Percentiles rank a stretch among this genome's conserved stretches.
Conservation (phyloP, 2,113 vertebrate genomes). For the Chaetodon auriga region DNA sequence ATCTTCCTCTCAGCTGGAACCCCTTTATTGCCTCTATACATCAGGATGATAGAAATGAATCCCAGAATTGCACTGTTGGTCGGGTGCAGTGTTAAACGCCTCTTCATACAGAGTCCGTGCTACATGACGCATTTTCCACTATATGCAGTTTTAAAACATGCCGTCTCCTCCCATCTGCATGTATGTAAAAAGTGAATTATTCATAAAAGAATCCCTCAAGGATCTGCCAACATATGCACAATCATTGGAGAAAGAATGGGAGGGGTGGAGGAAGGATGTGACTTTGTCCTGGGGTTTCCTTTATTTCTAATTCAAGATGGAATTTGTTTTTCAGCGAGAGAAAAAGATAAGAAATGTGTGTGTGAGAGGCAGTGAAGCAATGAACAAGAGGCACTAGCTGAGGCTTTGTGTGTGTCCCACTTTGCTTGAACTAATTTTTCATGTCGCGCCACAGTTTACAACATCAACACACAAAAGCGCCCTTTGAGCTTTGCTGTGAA, state of each 20-base stretch:
- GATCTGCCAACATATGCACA: slow-evolving; percentile 36
- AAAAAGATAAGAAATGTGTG: slow-evolving; percentile 7
- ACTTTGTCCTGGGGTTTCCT: slow-evolving; percentile 26
- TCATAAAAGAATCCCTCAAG: slow-evolving; percentile 44
- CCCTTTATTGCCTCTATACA: slow-evolving; percentile 7
- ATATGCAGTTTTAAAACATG: slow-evolving; percentile 29
- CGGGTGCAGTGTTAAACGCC: slow-evolving; percentile 13
- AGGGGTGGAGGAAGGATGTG: not conserved
- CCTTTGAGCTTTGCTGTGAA: slow-evolving; percentile 48
- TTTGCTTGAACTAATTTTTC: slow-evolving; percentile 72
- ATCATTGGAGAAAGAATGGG: slow-evolving; percentile 23
- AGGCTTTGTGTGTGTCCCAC: slow-evolving; percentile 71
- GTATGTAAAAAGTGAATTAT: slow-evolving; percentile 64
- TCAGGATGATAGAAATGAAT: slow-evolving; percentile 11
- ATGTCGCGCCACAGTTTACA: slow-evolving; percentile 62
- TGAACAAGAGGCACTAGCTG: slow-evolving; percentile 32
- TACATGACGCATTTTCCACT: slow-evolving; percentile 21
- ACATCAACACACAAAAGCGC: slow-evolving; percentile 59
- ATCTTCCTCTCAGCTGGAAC: slow-evolving; percentile 2
- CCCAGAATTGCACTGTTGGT: slow-evolving; percentile 21
- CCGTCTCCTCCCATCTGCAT: slow-evolving; percentile 1
- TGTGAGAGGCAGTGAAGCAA: slow-evolving; percentile 43
- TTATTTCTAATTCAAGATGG: slow-evolving; percentile 42
- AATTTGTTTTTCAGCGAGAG: not conserved
- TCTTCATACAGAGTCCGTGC: slow-evolving; percentile 35